These are phyloP conservation scores for Acanthurus lineatus DNA, from an alignment of 2,797 vertebrate species.

Conservation along the genomic window DNA sequence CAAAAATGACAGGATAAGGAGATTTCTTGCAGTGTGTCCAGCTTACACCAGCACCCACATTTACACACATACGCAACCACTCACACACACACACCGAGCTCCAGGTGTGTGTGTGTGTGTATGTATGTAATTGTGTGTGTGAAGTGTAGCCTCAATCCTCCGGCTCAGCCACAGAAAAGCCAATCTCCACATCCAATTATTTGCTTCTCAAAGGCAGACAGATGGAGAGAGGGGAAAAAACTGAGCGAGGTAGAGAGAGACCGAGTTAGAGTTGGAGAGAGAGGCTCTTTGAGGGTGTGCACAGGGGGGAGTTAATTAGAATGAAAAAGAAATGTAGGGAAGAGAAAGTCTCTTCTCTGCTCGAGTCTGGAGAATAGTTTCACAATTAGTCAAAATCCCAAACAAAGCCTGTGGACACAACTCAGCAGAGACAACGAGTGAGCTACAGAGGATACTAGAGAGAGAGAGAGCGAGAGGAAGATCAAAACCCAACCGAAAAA, in stretches of 20 bases:
- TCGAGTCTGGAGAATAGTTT: constrained; percentile 73
- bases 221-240: constrained; percentile 68
- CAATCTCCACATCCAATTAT: constrained; percentile 87
- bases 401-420: constrained; percentile 71
- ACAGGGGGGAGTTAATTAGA: constrained; percentile 85
- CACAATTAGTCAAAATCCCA: constrained; percentile 78
- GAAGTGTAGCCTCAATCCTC: constrained; percentile 67
- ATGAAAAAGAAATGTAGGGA: constrained; percentile 76
- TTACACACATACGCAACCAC: constrained; percentile 9
- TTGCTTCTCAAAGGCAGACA: constrained; percentile 85
- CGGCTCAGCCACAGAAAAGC: constrained; percentile 78
- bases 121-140: constrained; percentile 33
- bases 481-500: constrained; percentile 56
- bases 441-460: constrained; percentile 15
- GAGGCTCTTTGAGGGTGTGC: constrained; percentile 78
- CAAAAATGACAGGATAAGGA: constrained; percentile 12
- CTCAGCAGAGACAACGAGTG: constrained; percentile 32
- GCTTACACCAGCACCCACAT: constrained; percentile 10
- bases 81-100: constrained; percentile 34
- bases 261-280: constrained; percentile 44
- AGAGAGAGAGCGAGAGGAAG: constrained; percentile 29
- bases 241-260: constrained; percentile 62
- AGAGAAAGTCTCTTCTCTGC: constrained; percentile 64
- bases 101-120: constrained; percentile 49
- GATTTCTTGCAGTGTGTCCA: background rate